Base-by-base conservation (phyloP, 2,797 vertebrate genomes). In the Micromesistius poutassou region DNA sequence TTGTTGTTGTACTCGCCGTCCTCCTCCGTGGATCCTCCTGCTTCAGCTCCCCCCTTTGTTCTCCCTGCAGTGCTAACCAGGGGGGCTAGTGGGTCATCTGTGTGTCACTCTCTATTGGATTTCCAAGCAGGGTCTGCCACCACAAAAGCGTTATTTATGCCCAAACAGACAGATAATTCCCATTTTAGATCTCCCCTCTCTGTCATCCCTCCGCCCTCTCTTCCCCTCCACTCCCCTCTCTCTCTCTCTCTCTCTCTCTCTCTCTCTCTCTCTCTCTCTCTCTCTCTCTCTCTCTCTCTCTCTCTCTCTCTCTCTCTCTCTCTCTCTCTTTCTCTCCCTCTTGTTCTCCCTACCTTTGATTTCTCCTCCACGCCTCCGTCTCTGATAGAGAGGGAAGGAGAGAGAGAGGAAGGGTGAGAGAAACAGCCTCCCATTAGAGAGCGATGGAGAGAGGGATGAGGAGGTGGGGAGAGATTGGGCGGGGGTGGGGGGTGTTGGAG, bases 31-130 rank as follows among this genome's bases (percentile, higher is more conserved):
- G n/a, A 30, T 28, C 22, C 25, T 13, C 25, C 25, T 13, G 28
- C n/a, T 14, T 70, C 28, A 30, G 66, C 66, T 70, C 66, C 28
- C 28, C 14, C 28, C 28, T 66, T 75, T 77, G n/a, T 71, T 72
- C 50, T 81, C 62, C 40, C 33, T 22, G 46, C n/a, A n/a, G 10
- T 36, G 30, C 2, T 83, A 82, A 83, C 46, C 71, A 72, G 74
- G 79, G 72, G 31, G 80, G 38, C 74, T 77, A 31, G 50, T 19
- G 10, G 81, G 73, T 83, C 79, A 82, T 31, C 3, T 66, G 6
- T 19, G 71, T 80, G 77, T 84, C 80, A 81, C 72, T 22, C 62
- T 30, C 16, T 79, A 42, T 78, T 80, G 72, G 25, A 71, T 83
- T 82, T 83, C 83, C 72, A 13, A 79, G 73, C 33, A 30, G 72